These are phyloP conservation scores for Oreochromis tanganicae DNA, from an alignment of 2,113 vertebrate genomes.

Conservation along the genomic window DNA sequence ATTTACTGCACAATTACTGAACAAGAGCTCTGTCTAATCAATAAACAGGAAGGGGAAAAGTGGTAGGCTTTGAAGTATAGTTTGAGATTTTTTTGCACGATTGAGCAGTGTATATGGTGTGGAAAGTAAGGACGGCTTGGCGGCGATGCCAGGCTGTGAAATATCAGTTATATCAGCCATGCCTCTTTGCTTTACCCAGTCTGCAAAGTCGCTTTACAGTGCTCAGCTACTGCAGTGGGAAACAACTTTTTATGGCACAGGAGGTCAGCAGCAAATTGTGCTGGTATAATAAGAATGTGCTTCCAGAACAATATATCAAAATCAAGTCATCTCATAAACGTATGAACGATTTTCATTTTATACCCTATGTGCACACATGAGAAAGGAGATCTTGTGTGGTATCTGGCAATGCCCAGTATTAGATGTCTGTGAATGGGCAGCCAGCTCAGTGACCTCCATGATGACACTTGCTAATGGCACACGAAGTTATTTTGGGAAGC, in stretches of 20 bases:
- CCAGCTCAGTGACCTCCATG: constrained; percentile 53
- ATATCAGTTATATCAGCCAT: constrained; percentile 14
- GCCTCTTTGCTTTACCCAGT: constrained; percentile 26
- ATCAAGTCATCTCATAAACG: constrained; percentile 49
- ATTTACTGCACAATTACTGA: constrained; percentile 71
- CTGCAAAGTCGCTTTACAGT: neutral
- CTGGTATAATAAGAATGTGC: constrained; percentile 41
- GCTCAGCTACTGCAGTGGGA: constrained; percentile 18
- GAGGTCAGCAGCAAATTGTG: constrained; percentile 48
- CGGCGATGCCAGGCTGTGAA: constrained; percentile 31
- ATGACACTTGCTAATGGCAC: constrained; percentile 67
- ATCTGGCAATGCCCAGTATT: constrained; percentile 38
- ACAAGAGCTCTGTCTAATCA: constrained; percentile 64
- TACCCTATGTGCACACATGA: constrained; percentile 29
- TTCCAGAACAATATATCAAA: constrained; percentile 51
- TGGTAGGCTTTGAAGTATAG: constrained; percentile 63
- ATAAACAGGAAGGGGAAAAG: constrained; percentile 66
- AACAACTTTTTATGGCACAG: constrained; percentile 9
- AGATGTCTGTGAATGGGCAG: constrained; percentile 60
- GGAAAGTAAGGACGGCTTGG: constrained; percentile 11
- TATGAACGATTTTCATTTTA: constrained; percentile 21
- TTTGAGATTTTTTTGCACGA: constrained; percentile 57
- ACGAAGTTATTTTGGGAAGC: constrained; percentile 63
- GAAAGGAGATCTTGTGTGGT: constrained; percentile 30
- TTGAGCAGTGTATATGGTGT: constrained; percentile 46